Percentiles rank a stretch among this genome's conserved stretches.
Conservation (phyloP, 2,888 invertebrate genomes). For the Cantharis rustica region DNA sequence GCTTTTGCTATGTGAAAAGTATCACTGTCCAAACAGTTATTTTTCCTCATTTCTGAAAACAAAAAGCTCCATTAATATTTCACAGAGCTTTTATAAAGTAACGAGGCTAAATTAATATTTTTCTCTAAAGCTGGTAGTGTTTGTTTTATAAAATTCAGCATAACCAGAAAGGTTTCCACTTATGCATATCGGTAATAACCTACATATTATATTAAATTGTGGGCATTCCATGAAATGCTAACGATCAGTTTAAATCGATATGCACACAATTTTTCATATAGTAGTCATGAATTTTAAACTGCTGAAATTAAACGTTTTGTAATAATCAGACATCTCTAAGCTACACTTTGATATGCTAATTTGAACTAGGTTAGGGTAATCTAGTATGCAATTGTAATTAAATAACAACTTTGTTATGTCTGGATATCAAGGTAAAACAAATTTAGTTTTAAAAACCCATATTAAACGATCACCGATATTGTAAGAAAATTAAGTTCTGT, state of each 20-base stretch:
- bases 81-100: background rate
- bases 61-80: background rate
- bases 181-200: background rate
- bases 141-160: background rate
- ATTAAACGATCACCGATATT: slow-evolving; percentile 25
- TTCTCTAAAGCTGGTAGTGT: background rate
- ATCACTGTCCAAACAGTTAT: no score
- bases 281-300: background rate
- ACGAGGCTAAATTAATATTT: background rate
- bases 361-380: slow-evolving; percentile 18
- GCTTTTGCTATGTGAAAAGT: background rate
- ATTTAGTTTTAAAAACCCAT: slow-evolving; percentile 31
- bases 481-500: slow-evolving; percentile 15
- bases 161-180: background rate
- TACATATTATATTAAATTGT: background rate
- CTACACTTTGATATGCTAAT: slow-evolving; percentile 31
- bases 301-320: background rate
- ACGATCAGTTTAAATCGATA: background rate
- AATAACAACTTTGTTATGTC: slow-evolving; percentile 38
- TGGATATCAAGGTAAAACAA: slow-evolving; percentile 36
- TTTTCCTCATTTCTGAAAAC: background rate
- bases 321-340: slow-evolving; percentile 12
- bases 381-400: slow-evolving; percentile 39
- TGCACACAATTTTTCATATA: background rate
- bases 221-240: background rate